These are phyloP conservation scores for Numida meleagris DNA, from an alignment of 2,113 vertebrate species.

Conservation along the genomic window DNA sequence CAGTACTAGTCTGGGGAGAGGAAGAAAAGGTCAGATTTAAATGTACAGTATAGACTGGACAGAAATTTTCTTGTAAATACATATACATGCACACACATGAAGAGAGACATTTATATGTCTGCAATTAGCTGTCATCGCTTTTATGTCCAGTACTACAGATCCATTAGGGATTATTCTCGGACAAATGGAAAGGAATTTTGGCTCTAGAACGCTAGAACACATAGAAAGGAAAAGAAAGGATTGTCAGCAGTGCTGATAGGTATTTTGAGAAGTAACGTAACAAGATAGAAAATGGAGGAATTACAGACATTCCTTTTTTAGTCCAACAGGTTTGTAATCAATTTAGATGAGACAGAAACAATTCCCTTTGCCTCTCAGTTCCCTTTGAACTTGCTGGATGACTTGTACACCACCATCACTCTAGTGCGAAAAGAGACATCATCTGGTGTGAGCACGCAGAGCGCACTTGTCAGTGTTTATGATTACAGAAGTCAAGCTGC, in stretches of 20 bases:
- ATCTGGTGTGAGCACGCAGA: neutral
- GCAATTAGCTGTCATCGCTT: neutral
- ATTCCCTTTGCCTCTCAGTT: neutral
- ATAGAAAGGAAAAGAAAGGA: neutral
- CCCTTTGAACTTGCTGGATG: slow-evolving; percentile 2
- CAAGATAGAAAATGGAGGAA: neutral
- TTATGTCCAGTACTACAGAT: neutral
- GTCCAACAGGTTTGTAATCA: neutral
- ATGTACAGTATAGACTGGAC: rapidly evolving
- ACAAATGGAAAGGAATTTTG: neutral
- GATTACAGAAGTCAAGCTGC: slow-evolving; percentile 62
- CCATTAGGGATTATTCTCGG: neutral
- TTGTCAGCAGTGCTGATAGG: neutral
- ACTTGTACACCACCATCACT: neutral
- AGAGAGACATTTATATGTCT: neutral
- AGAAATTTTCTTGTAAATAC: neutral
- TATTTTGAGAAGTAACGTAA: neutral
- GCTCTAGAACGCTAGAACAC: neutral
- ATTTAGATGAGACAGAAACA: neutral
- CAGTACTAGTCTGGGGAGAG: neutral
- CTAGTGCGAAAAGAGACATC: slow-evolving; percentile 26
- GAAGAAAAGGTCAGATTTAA: neutral
- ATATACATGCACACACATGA: rapidly evolving
- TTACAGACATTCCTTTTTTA: neutral
- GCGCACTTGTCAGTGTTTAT: slow-evolving; percentile 40